A percentile compares a stretch with the other conserved stretches of the same genome.
phyloP scores from a whole-genome alignment of 92 coral and sea anemone genomes.

The Actinostola sp. region DNA sequence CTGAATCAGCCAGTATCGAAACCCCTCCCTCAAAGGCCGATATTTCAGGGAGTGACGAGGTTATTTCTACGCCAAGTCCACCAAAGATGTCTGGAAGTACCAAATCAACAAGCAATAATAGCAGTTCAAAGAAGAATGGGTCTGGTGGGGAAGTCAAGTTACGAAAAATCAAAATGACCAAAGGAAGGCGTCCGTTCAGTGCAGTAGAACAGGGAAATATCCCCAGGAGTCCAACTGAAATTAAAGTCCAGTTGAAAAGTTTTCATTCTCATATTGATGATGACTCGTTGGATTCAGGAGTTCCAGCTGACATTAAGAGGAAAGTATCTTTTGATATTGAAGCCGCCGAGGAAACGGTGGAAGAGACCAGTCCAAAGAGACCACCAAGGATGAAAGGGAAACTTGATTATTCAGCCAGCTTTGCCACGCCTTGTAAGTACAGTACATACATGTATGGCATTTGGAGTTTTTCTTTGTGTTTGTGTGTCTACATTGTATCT shows the following conservation, averaged over 20 bases:
- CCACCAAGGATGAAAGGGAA: slow-evolving; percentile 51
- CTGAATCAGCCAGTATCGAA: background rate
- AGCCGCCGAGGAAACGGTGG: slow-evolving; percentile 9
- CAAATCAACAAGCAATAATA: background rate
- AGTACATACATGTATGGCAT: too few relatives aligned
- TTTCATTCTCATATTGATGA: background rate
- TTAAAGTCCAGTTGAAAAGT: background rate
- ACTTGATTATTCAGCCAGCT: slow-evolving; percentile 43
- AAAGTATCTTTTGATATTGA: background rate
- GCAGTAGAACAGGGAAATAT: slow-evolving; percentile 3
- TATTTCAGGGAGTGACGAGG: slow-evolving; percentile 17
- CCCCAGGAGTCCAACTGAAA: slow-evolving; percentile 6
- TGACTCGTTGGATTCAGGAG: slow-evolving; percentile 6
- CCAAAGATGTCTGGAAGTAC: background rate
- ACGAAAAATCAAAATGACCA: slow-evolving; percentile 11
- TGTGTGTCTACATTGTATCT: too few relatives aligned
- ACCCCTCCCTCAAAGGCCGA: background rate
- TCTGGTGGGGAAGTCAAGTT: background rate
- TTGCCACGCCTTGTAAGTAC: slow-evolving; percentile 40
- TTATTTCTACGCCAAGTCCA: slow-evolving; percentile 4
- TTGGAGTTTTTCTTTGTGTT: too few relatives aligned
- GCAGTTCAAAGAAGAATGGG: background rate
- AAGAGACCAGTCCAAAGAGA: slow-evolving; percentile 38
- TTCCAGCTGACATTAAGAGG: background rate
- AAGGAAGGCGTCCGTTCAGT: slow-evolving; percentile 30